phyloP scores from a whole-genome alignment of 2,113 vertebrate species.

The Lepisosteus oculatus region DNA sequence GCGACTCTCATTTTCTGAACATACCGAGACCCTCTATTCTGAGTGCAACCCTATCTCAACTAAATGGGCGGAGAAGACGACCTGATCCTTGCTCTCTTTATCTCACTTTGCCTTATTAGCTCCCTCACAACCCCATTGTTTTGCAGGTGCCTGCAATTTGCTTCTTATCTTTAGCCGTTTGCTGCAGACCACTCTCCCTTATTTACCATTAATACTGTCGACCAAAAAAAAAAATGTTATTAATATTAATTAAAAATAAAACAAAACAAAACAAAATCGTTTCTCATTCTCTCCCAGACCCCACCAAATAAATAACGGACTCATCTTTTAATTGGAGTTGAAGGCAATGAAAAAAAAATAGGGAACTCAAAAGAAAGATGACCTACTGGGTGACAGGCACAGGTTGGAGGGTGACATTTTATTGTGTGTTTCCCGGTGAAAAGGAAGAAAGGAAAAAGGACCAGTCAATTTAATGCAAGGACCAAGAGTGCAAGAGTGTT shows the following conservation, averaged over 20 bases:
- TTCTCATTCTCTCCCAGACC: slow-evolving; percentile 21
- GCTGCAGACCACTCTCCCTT: slow-evolving; percentile 45
- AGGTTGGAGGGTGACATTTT: slow-evolving; percentile 94
- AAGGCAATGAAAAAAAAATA: slow-evolving; percentile 51
- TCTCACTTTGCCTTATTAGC: slow-evolving; percentile 60
- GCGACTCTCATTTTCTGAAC: slow-evolving; percentile 74
- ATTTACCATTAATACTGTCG: slow-evolving; percentile 66
- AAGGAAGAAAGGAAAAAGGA: slow-evolving; percentile 89
- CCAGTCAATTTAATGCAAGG: slow-evolving; percentile 87
- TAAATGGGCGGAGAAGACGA: slow-evolving; percentile 65
- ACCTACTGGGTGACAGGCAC: slow-evolving; percentile 86
- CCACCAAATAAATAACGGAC: slow-evolving; percentile 66
- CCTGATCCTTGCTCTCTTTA: slow-evolving; percentile 52
- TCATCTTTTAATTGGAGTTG: slow-evolving; percentile 77
- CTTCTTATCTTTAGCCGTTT: slow-evolving; percentile 73
- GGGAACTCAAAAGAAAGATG: slow-evolving; percentile 60
- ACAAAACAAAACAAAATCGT: slow-evolving; percentile 58
- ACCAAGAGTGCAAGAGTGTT: slow-evolving; percentile 90
- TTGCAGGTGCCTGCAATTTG: slow-evolving; percentile 82
- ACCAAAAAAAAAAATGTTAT: slow-evolving; percentile 67
- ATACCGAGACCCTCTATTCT: slow-evolving; percentile 63
- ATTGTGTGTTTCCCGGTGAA: slow-evolving; percentile 91
- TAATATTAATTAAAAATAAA: slow-evolving; percentile 75
- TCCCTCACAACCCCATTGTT: slow-evolving; percentile 71
- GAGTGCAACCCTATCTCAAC: slow-evolving; percentile 58